Evolutionary conservation across 2,113 vertebrate genomes (phyloP).

Genomic region (Microcebus jonahi): DNA sequence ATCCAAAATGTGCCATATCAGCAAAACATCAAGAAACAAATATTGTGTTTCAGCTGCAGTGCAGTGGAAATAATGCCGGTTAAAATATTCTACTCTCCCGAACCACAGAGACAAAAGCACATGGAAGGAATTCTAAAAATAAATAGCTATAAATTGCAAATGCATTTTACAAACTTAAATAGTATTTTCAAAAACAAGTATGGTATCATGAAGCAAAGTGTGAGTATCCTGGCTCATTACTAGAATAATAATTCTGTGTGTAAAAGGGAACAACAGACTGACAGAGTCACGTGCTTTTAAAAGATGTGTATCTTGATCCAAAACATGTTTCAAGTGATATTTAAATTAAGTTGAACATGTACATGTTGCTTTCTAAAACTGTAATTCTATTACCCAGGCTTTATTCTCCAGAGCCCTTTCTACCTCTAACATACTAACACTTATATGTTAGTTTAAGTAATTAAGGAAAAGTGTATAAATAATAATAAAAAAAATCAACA

Average conservation of each 20-base stretch:
- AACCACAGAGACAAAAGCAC: neutral
- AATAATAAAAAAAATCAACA: neutral
- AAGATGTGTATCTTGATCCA: neutral
- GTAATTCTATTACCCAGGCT: neutral
- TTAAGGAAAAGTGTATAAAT: neutral
- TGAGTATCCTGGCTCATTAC: neutral
- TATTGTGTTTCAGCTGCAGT: constrained; percentile 14
- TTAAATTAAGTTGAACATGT: neutral
- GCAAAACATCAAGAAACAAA: constrained; percentile 42
- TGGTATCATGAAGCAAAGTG: neutral
- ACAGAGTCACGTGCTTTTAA: neutral
- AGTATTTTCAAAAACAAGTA: constrained; percentile 54
- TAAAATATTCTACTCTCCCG: constrained; percentile 17
- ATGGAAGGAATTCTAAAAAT: neutral
- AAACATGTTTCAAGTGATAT: constrained; percentile 31
- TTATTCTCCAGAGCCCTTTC: neutral
- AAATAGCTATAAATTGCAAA: neutral
- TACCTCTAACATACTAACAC: neutral
- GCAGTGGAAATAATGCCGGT: constrained; percentile 30
- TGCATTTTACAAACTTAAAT: neutral
- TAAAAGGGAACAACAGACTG: neutral
- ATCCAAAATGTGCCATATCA: neutral
- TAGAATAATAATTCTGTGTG: neutral
- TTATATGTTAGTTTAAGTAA: neutral
- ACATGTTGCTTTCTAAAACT: neutral